These are phyloP conservation scores for Sphecodes monilicornis DNA, from an alignment of 2,888 invertebrate species.

Conservation along the genomic window DNA sequence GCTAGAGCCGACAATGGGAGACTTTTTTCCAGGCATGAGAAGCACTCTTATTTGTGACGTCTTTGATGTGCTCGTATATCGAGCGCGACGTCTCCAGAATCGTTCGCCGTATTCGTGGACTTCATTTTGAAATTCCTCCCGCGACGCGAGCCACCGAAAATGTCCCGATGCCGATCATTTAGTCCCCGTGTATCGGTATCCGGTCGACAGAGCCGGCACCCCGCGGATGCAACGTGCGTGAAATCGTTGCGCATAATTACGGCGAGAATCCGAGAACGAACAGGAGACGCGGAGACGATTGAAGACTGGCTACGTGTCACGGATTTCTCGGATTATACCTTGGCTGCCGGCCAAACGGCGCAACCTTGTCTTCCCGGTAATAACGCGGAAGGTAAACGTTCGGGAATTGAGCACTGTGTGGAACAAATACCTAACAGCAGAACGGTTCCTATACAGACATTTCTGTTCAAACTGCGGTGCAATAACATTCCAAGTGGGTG, in stretches of 20 bases:
- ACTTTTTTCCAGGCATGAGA: too few species aligned
- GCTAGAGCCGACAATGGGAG: too few species aligned
- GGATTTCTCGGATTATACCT: slow-evolving; percentile 22
- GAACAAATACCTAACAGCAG: slow-evolving; percentile 3
- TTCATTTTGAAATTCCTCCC: slow-evolving; percentile 53
- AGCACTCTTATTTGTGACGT: too few species aligned
- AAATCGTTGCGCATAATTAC: slow-evolving; percentile 50
- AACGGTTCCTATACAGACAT: neutral
- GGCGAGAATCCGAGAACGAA: slow-evolving; percentile 28
- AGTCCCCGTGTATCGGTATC: slow-evolving; percentile 23
- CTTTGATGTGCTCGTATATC: too few species aligned
- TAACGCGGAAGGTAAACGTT: slow-evolving; percentile 14
- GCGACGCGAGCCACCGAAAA: slow-evolving; percentile 35
- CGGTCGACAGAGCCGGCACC: neutral
- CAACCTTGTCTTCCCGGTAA: neutral
- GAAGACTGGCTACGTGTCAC: slow-evolving; percentile 22
- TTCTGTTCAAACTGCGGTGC: neutral
- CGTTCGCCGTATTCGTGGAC: slow-evolving; percentile 28
- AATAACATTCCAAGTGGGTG: neutral
- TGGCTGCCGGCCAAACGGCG: slow-evolving; percentile 6
- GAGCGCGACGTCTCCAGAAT: too few species aligned
- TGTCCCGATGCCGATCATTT: slow-evolving; percentile 39
- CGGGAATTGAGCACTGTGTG: neutral
- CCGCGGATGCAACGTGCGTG: slow-evolving; percentile 21
- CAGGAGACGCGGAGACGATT: neutral